Evolutionary conservation across 2,888 invertebrate genomes (phyloP), one percentile per base, ranked within the genome.

Genomic region (Diarsia dahlii): DNA sequence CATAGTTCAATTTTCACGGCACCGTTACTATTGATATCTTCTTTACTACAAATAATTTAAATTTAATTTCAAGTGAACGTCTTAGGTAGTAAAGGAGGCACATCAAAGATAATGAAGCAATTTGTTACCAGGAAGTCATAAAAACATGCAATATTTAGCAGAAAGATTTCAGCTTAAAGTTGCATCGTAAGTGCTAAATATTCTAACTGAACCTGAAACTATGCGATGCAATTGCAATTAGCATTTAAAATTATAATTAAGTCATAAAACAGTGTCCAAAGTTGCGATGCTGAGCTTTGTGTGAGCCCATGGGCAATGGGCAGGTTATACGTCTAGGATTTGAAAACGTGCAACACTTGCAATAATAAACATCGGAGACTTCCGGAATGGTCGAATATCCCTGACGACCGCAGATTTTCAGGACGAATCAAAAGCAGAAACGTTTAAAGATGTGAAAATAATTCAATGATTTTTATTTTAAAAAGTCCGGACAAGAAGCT

Each of bases 81-180:
- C 65, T 48, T 48, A 50, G 8, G 45, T 54, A 54, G 4, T 56
- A 70, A 34, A 73, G 23, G 18, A 54, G 3, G 3, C 5, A 28
- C 67, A 34, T 78, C 62, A 56, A 58, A 66, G 23, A 23, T 60
- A 56, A 45, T 60, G n/a, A 76, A 70, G 62, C 52, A 23, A 70
- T 81, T 80, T 72, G 65, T 56, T 28, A 66, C 60, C 74, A 71
- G 72, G 69, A 81, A 80, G 46, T 69, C 52, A 58, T 66, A 28
- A 45, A 45, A n/a, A 20, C 60, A 50, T 46, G 23, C 13, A 48
- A 64, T 71, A 62, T 46, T 48, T 54, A 23, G 39, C 15, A 3
- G 56, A 76, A 66, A 46, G 23, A 18, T 60, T 63, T 20, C 2
- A 56, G 56, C 50, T 66, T 62, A 50, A 34, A 28, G 23, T 39